phyloP scores from a whole-genome alignment of 2,888 invertebrate genomes.

The Kryphioiulus occultus region DNA sequence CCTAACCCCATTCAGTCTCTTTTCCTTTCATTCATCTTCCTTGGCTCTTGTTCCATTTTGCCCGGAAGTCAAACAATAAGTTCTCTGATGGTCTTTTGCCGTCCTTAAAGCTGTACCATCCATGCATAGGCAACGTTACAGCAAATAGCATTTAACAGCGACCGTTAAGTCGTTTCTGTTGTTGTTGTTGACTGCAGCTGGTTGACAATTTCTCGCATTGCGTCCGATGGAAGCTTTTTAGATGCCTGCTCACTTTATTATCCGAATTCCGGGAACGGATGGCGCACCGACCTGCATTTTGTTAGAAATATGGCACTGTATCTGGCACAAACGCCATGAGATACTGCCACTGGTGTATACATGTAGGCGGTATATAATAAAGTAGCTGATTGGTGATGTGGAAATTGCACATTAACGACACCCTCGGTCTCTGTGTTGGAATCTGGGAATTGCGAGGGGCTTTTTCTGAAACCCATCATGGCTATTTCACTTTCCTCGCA shows the following conservation, averaged over 20 bases:
- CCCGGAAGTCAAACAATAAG: slow-evolving; percentile 31
- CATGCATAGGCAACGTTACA: not conserved
- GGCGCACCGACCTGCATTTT: not conserved
- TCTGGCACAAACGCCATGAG: not conserved
- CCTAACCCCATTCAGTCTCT: not conserved
- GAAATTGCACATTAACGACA: slow-evolving; percentile 25
- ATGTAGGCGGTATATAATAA: not conserved
- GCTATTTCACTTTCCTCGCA: not conserved
- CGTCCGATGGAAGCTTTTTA: slow-evolving; percentile 16
- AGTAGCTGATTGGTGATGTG: slow-evolving; percentile 20
- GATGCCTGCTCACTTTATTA: not conserved
- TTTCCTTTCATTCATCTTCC: slow-evolving; percentile 17
- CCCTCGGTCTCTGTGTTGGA: not conserved
- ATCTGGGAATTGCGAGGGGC: not conserved
- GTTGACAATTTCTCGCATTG: slow-evolving; percentile 27
- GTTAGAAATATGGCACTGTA: not conserved
- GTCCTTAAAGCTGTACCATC: not conserved
- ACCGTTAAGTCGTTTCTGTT: slow-evolving; percentile 15
- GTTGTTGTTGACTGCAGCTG: not conserved
- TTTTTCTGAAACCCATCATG: not conserved
- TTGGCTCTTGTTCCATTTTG: slow-evolving; percentile 14
- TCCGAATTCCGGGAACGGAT: not conserved
- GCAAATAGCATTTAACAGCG: not conserved
- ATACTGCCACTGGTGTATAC: not conserved
- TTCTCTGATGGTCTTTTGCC: slow-evolving; percentile 6